Evolutionary conservation across 2,888 invertebrate genomes (phyloP), one percentile per base, ranked within the genome.

Genomic region (Helicoverpa assulta): DNA sequence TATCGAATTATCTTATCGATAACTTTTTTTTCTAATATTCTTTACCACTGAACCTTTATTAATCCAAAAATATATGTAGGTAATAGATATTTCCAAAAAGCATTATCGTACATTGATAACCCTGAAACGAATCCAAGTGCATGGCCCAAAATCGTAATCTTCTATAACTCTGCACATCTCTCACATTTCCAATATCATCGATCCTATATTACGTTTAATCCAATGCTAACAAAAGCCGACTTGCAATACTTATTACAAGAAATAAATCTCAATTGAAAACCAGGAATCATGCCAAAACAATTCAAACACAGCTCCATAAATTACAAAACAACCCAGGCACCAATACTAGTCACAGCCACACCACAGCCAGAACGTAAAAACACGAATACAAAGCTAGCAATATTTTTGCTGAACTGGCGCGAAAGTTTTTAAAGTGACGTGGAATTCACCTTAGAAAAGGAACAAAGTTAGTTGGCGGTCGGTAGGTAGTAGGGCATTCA

Each of bases 401-500:
- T 33, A 61, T 52, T 54, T 68, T 64, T 53, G 40, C 40, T 69
- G 82, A 85, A 85, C 86, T 86, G 85, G 84, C 86, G 88, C 88
- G 85, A 90, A 90, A 91, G 87, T 91, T 90, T 87, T 68, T 89
- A 87, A 87, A 86, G 85, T 87, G 84, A 85, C 85, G 78, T 83
- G 78, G 81, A 78, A 33, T 82, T 76, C 75, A 78, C 68, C 72
- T 76, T 80, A 81, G 81, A 83, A 87, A 86, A 85, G 80, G 80
- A 83, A 82, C 78, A 81, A 84, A 86, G 75, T 80, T 81, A 71
- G 84, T 80, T 81, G 79, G 67, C 76, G 76, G 82, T 88, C 84
- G 85, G 88, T 87, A 88, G 91, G 90, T 90, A 90, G 92, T 91
- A 92, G 93, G 92, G 92, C 91, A 90, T 91, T 94, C 93, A 92